Base-by-base conservation (phyloP, 2,113 vertebrate species). In the Emydocephalus ijimae region DNA sequence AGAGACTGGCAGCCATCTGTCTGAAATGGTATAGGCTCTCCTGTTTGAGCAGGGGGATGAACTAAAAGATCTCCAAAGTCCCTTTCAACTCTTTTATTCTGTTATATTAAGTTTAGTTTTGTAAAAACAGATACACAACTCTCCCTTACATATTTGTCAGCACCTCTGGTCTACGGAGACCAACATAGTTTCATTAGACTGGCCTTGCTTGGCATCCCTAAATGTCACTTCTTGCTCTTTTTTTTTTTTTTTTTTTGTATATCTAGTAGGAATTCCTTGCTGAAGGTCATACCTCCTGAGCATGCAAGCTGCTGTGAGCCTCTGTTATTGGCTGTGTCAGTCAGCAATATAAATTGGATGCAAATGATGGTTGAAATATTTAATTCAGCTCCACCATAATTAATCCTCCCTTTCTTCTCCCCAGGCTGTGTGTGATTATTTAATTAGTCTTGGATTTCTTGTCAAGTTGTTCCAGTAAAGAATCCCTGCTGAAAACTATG, bases 401-500 rank as follows among this genome's bases (percentile, higher is more conserved):
- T 50, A 90, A 90, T 74, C 61, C 56, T 74, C 59, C 64, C 52
- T 50, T 90, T 90, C n/a, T 90, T 90, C 34, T 48, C 57, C 89
- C 89, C 89, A 52, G 48, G 61, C 89, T 90, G 18, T 3, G 29
- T 74, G 89, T 52, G 89, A 90, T 69, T 74, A 69, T 90, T 90
- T 61, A 90, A 74, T 90, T 90, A 69, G 61, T 90, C 61, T 90
- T 90, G 89, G 59, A 34, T 74, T 90, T 52, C 89, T 74, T 54
- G 89, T 74, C 89, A 52, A 52, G 89, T 90, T 54, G 89, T 23
- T 74, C 69, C 61, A 34, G 61, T 69, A n/a, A 69, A 50, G 89
- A 90, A 90, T 74, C 89, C 89, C 89, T 52, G 48, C 59, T 21
- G 89, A 90, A 90, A 61, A 8, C 89, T 20, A 14, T n/a, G 45